A percentile compares a stretch with the other conserved stretches of the same genome.
phyloP scores from a whole-genome alignment of 2,888 invertebrate species.

The Corbicula japonica region DNA sequence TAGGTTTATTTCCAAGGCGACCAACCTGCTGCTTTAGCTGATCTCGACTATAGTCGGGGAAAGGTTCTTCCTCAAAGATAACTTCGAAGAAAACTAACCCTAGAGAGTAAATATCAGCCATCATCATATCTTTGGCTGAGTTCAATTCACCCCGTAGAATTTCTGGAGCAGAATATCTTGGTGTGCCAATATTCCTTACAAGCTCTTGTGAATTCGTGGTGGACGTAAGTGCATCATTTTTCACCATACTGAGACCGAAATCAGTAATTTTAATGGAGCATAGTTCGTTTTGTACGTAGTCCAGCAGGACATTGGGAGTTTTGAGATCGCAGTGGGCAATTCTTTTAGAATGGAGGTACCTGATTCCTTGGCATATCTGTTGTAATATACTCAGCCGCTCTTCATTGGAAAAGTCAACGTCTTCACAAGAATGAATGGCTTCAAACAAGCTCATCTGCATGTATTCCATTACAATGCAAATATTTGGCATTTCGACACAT shows the following conservation, averaged over 20 bases:
- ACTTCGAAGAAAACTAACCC: constrained; percentile 52
- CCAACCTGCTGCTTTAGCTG: constrained; percentile 55
- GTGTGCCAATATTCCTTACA: constrained; percentile 57
- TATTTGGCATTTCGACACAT: no score
- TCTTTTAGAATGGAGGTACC: no score
- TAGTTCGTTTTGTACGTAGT: constrained; percentile 15
- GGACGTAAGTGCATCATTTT: constrained; percentile 52
- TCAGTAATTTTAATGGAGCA: constrained; percentile 65
- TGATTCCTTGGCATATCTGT: no score
- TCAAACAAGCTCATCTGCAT: no score
- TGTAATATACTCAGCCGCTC: no score
- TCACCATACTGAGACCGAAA: constrained; percentile 70
- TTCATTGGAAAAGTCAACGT: no score
- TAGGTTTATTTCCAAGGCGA: no score
- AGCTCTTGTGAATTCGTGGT: constrained; percentile 12
- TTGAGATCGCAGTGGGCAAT: no score
- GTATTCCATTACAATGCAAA: no score
- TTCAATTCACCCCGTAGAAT: constrained; percentile 49
- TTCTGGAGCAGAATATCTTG: constrained; percentile 63
- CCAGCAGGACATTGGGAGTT: constrained; percentile 62
- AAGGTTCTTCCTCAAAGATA: constrained; percentile 54
- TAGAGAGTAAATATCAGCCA: constrained; percentile 56
- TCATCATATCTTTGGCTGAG: constrained; percentile 33
- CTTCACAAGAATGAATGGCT: no score
- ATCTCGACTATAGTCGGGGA: constrained; percentile 34